These are phyloP conservation scores for Archips crataeganus DNA, from an alignment of 2,888 invertebrate genomes.

Conservation along the genomic window DNA sequence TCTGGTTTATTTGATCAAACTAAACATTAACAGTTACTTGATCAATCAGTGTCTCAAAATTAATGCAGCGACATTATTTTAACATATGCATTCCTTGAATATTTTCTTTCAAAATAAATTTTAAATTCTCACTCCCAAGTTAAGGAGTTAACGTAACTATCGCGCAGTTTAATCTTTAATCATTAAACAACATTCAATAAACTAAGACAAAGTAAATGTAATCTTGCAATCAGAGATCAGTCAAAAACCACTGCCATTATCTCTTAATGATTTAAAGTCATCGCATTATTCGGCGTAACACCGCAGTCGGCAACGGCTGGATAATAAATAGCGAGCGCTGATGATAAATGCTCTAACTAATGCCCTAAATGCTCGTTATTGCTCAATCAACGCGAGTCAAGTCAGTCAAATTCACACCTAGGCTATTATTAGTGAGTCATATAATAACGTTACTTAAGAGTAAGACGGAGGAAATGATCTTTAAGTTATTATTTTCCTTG, in stretches of 20 bases:
- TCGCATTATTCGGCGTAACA: conserved; percentile 40
- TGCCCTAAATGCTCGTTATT: conserved; percentile 66
- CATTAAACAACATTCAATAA: not conserved
- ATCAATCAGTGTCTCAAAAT: too few species aligned
- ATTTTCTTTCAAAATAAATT: too few species aligned
- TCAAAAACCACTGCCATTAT: conserved; percentile 18
- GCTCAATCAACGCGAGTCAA: conserved; percentile 67
- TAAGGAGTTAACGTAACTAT: too few species aligned
- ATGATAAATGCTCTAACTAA: conserved; percentile 61
- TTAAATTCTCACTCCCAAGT: too few species aligned
- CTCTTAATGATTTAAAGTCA: conserved; percentile 34
- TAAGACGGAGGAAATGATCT: conserved; percentile 16
- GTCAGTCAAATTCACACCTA: conserved; percentile 62
- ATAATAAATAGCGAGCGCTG: conserved; percentile 41
- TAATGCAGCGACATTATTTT: too few species aligned
- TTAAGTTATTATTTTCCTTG: conserved; percentile 15
- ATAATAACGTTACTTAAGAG: conserved; percentile 45
- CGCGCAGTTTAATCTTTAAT: not conserved
- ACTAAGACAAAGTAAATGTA: not conserved
- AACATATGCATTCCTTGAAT: too few species aligned
- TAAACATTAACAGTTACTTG: too few species aligned
- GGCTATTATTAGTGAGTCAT: conserved; percentile 53
- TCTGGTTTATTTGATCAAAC: too few species aligned
- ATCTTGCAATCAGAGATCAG: not conserved
- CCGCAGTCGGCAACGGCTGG: conserved; percentile 31